Evolutionary conservation across 1,140 invertebrate genomes (phyloP), one percentile per base, ranked within the genome.

Genomic region (Formica exsecta): DNA sequence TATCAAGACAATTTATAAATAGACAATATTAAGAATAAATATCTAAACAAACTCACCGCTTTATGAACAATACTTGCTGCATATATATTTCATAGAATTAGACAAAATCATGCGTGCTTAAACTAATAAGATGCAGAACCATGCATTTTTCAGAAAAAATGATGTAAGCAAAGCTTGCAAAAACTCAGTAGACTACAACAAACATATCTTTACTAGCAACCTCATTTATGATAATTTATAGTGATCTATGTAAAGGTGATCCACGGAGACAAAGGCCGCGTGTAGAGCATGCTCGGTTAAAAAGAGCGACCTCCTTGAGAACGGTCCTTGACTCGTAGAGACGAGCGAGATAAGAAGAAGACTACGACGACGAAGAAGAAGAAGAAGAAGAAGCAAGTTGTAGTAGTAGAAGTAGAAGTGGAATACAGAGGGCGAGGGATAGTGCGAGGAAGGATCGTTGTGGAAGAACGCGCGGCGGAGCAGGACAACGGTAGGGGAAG

Each of bases 231-330:
- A 25, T 44, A 62, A 38, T 48, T 73, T 36, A 25, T 61, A 41
- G n/a, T 62, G 66, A 11, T 61, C 79, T 81, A 81, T 61, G 79
- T 61, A 61, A 90, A 86, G 70, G 64, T 62, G 75, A 86, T 86
- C 88, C 73, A 41, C 9, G 77, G 85, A 90, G 89, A 91, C 90
- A 91, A 91, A 91, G 90, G 70, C 81, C 76, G 44, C 80, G 75
- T 76, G 84, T 87, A 88, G 65, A 88, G 76, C 81, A 87, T 66
- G 86, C 85, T 83, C 70, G 86, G 87, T 89, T 91, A 90, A 92
- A 92, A 93, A 85, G 87, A 93, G 92, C 94, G 93, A 94, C 94
- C 94, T 95, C 95, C 95, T 95, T 95, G 95, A 95, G 94, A 95
- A 95, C 93, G 95, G 95, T 95, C 94, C 93, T 95, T 95, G 95